Evolutionary conservation across 2,113 vertebrate genomes (phyloP).

Genomic region (Arvicanthis niloticus): DNA sequence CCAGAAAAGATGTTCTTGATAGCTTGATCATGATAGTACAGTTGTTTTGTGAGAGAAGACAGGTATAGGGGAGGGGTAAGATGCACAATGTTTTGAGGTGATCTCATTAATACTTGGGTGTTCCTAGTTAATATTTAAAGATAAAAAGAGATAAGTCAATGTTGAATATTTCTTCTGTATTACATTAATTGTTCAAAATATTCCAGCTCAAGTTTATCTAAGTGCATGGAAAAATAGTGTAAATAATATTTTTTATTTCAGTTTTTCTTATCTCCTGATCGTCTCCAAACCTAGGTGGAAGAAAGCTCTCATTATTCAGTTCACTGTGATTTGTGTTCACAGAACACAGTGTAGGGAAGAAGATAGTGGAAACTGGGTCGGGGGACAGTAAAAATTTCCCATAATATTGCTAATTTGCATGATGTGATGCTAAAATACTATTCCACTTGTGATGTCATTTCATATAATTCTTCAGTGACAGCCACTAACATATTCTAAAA

Average conservation of each 20-base stretch:
- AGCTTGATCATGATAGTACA: neutral
- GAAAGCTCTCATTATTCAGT: neutral
- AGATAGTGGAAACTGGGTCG: neutral
- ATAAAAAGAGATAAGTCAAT: neutral
- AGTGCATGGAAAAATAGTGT: neutral
- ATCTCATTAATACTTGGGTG: neutral
- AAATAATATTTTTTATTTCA: neutral
- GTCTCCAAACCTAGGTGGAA: neutral
- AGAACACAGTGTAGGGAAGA: neutral
- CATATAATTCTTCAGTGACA: neutral
- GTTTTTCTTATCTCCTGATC: neutral
- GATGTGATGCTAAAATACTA: neutral
- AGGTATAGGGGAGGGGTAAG: fast-evolving
- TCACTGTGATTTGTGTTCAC: neutral
- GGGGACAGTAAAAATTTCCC: neutral
- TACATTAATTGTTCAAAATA: neutral
- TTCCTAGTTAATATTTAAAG: neutral
- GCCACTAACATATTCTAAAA: neutral
- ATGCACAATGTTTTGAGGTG: neutral
- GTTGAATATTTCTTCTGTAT: neutral
- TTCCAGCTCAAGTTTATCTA: neutral
- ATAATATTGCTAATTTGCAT: neutral
- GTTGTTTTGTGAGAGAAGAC: neutral
- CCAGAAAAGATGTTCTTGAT: neutral
- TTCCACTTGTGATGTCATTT: neutral